Base-by-base conservation (phyloP, 2,888 invertebrate species). In the Drosophila rellima region DNA sequence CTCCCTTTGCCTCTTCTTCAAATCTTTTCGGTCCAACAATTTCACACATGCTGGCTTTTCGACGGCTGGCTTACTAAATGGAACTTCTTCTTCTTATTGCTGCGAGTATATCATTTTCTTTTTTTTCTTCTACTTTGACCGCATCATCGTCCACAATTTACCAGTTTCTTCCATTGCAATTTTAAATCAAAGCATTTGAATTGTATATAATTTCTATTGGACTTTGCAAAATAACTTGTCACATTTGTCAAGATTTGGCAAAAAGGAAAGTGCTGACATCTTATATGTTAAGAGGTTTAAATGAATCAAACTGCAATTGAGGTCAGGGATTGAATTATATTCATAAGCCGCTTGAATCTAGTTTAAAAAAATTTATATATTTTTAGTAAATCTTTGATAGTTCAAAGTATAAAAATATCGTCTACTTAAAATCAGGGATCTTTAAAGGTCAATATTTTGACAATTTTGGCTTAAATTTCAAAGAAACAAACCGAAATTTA, bases 21-120 rank as follows among this genome's bases (percentile, higher is more conserved):
- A 13, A 44, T 44, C 44, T 57, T 52, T 48, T 51, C 44, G 48
- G 44, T 50, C 54, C 63, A 61, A 59, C 52, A 77, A 80, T 77
- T 79, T 75, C 80, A 78, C 81, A 80, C 78, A 78, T 72, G 80
- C 65, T 81, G 81, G 70, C 72, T 80, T 80, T 77, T 75, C 62
- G 55, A 56, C 35, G 45, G 47, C 47, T 48, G 57, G 45, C 59
- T 37, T 51, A 31, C 42, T 42, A 39, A 48, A 62, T 63, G 47
- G 10, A 50, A 10, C 50, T 40, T 42, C 56, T 48, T 29, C 61
- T 61, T n/a, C n/a, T n/a, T 35, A 17, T 47, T 44, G 11, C 44
- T 26, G 1, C 17, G 13, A 13, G 18, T n/a, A 35, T 39, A 69
- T 55, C 56, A 51, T 62, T 48, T 48, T 60, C 39, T 23, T 35